Conservation (phyloP, 2,113 vertebrate genomes). For the Corvus cornix region DNA sequence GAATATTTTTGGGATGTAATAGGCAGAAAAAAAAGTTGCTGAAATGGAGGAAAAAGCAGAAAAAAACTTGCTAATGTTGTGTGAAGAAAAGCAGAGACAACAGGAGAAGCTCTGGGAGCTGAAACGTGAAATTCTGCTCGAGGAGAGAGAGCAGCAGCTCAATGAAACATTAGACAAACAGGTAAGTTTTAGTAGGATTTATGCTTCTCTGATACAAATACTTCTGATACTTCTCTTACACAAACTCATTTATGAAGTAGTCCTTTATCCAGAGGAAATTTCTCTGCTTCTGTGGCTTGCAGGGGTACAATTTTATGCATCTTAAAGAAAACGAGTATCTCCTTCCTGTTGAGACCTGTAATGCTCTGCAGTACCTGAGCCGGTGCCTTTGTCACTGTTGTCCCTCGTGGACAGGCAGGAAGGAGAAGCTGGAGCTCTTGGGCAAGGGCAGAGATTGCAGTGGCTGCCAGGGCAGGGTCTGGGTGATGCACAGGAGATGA, state of each 20-base stretch:
- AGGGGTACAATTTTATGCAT: neutral
- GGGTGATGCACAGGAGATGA: neutral
- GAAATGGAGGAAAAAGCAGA: conserved; percentile 77
- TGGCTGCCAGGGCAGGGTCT: neutral
- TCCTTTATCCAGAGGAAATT: neutral
- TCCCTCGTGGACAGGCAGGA: neutral
- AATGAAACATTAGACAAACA: conserved; percentile 76
- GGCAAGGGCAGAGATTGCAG: neutral
- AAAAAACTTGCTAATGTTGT: conserved; percentile 63
- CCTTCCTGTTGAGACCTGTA: neutral
- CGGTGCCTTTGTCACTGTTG: neutral
- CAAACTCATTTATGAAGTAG: neutral
- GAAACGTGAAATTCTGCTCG: conserved; percentile 59
- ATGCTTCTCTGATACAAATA: neutral
- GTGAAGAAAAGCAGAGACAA: conserved; percentile 71
- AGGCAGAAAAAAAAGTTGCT: conserved; percentile 77
- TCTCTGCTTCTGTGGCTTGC: neutral
- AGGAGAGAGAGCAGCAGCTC: conserved; percentile 69
- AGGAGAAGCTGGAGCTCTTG: neutral
- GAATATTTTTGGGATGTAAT: neutral
- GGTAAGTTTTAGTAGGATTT: conserved; percentile 53
- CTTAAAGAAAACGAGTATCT: neutral
- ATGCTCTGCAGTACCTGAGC: neutral
- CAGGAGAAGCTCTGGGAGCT: conserved; percentile 59
- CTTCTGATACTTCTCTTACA: neutral